Evolutionary conservation across 2,888 invertebrate genomes (phyloP).

Genomic region (Epinotia demarniana): DNA sequence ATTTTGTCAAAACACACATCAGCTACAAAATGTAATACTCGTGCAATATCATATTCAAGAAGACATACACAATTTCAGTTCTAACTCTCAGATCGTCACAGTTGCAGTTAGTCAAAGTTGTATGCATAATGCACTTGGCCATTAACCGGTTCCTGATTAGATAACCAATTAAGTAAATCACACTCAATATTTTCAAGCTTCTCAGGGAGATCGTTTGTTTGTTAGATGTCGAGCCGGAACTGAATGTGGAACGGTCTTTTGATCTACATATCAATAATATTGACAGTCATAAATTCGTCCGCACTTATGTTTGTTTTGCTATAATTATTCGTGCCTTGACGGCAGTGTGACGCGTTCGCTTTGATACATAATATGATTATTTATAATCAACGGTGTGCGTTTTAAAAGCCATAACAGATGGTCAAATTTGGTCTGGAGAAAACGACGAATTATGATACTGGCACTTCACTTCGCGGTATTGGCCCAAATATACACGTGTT

Average conservation of each 20-base stretch:
- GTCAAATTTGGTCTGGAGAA: neutral
- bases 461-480: too few relatives aligned
- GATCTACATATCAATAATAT: slow-evolving; percentile 72
- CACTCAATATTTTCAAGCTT: slow-evolving; percentile 19
- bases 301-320: slow-evolving; percentile 50
- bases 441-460: neutral
- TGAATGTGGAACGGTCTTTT: slow-evolving; percentile 58
- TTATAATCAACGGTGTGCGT: slow-evolving; percentile 23
- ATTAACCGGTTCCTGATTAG: slow-evolving; percentile 28
- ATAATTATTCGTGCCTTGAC: slow-evolving; percentile 31
- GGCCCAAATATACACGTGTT: too few relatives aligned
- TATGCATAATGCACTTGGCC: slow-evolving; percentile 9
- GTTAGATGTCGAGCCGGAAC: slow-evolving; percentile 46
- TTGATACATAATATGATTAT: slow-evolving; percentile 23
- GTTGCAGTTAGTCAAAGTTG: neutral
- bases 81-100: neutral
- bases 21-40: too few relatives aligned
- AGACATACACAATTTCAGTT: neutral
- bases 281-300: slow-evolving; percentile 61
- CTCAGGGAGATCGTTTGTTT: slow-evolving; percentile 23
- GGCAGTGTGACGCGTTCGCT: slow-evolving; percentile 29
- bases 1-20: too few relatives aligned
- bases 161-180: slow-evolving; percentile 23
- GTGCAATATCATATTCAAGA: neutral
- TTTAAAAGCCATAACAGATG: neutral